phyloP scores from a whole-genome alignment of 2,797 vertebrate genomes.

The Threskiornis aethiopicus region DNA sequence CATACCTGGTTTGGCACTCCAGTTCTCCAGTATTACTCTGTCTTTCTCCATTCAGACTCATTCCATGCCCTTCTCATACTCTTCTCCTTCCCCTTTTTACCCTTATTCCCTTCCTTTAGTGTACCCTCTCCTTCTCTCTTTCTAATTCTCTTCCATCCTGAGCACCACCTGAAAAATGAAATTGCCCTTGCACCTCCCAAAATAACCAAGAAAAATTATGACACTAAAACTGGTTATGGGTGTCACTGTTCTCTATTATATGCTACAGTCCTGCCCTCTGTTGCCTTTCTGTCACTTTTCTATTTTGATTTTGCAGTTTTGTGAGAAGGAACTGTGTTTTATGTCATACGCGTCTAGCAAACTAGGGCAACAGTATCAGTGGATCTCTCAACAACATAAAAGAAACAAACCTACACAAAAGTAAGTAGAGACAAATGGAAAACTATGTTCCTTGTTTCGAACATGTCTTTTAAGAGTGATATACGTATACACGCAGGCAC shows the following conservation, averaged over 20 bases:
- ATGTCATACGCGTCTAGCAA: background rate
- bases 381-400: background rate
- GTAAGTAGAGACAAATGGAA: slow-evolving; percentile 10
- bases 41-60: background rate
- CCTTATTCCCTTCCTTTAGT: background rate
- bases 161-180: background rate
- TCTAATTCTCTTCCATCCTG: background rate
- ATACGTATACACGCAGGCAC: background rate
- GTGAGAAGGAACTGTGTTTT: background rate
- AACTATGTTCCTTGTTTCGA: background rate
- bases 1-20: background rate
- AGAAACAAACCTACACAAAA: slow-evolving; percentile 19
- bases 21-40: background rate
- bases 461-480: background rate
- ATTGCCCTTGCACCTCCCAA: background rate
- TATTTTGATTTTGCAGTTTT: background rate
- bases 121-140: background rate
- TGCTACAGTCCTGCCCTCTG: background rate
- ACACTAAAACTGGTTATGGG: background rate
- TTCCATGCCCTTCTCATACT: background rate
- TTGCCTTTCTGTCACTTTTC: background rate
- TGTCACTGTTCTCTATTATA: background rate
- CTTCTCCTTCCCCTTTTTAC: background rate
- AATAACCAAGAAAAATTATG: background rate
- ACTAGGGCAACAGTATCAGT: background rate